Evolutionary conservation across 2,888 invertebrate genomes (phyloP).

Genomic region (Sipunculus nudus): DNA sequence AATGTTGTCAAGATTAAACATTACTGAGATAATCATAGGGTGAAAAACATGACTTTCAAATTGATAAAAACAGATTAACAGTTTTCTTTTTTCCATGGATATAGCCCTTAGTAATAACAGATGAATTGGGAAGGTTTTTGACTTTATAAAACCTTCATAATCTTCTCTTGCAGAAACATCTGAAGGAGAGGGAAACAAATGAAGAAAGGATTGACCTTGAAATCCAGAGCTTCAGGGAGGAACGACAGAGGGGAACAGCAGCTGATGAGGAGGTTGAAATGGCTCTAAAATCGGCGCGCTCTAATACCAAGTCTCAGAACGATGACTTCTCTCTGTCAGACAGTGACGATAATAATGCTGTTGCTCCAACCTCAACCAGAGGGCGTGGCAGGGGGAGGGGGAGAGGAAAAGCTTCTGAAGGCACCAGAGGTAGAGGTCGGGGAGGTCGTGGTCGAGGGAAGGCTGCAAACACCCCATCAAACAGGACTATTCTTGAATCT

Average conservation of each 20-base stretch:
- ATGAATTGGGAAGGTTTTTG: no score
- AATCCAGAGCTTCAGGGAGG: slow-evolving; percentile 68
- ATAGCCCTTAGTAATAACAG: background rate
- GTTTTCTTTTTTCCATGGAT: background rate
- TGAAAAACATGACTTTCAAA: background rate
- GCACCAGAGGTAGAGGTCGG: no score
- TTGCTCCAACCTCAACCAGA: background rate
- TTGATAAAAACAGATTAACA: background rate
- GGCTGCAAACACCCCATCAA: no score
- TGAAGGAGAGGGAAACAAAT: slow-evolving; percentile 69
- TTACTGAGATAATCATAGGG: no score
- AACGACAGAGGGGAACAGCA: slow-evolving; percentile 48
- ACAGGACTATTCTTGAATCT: no score
- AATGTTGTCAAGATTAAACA: no score
- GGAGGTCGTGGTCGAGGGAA: no score
- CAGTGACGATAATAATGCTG: background rate
- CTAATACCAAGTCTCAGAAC: background rate
- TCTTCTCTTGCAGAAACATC: slow-evolving; percentile 63
- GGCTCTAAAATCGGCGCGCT: slow-evolving; percentile 29
- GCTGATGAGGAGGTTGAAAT: slow-evolving; percentile 50
- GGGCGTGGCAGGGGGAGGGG: slow-evolving; percentile 16
- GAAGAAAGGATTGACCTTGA: slow-evolving; percentile 69
- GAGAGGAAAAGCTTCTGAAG: background rate
- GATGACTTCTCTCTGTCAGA: background rate
- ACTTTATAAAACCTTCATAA: background rate